These are phyloP conservation scores for Notodonta ziczac DNA, from an alignment of 2,888 invertebrate genomes.

Conservation along the genomic window DNA sequence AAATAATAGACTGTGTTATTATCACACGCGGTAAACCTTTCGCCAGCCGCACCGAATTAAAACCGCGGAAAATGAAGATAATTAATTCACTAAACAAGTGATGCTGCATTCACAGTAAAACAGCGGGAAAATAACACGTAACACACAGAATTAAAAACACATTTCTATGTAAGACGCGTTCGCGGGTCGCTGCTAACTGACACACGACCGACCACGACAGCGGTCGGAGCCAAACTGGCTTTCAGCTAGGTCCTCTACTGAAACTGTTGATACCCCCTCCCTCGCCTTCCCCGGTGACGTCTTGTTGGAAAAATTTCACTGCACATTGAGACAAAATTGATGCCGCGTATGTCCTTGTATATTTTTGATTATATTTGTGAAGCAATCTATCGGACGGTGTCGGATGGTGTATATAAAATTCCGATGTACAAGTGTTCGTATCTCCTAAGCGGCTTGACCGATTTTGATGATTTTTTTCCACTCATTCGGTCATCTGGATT, in stretches of 20 bases:
- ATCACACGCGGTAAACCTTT: background rate
- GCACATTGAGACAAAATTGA: constrained; percentile 38
- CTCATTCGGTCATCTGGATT: too few relatives aligned
- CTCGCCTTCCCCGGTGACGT: constrained; percentile 27
- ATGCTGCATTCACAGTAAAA: background rate
- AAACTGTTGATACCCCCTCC: constrained; percentile 47
- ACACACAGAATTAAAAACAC: background rate
- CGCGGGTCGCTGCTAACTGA: background rate
- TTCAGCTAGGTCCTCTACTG: constrained; percentile 35
- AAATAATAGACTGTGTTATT: background rate
- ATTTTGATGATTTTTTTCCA: too few relatives aligned
- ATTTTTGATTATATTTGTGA: constrained; percentile 19
- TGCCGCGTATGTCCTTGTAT: constrained; percentile 18
- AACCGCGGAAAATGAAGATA: background rate
- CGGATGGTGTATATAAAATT: too few relatives aligned
- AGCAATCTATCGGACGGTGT: background rate
- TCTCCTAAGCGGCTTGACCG: too few relatives aligned
- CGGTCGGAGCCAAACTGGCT: constrained; percentile 37
- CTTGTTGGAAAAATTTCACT: constrained; percentile 53
- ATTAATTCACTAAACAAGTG: background rate
- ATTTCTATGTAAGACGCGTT: background rate
- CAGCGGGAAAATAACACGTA: background rate
- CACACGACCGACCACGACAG: constrained; percentile 24
- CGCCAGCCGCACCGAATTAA: background rate
- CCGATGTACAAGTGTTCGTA: too few relatives aligned